Evolutionary conservation across 2,797 vertebrate species (phyloP).

Genomic region (Streptopelia turtur): DNA sequence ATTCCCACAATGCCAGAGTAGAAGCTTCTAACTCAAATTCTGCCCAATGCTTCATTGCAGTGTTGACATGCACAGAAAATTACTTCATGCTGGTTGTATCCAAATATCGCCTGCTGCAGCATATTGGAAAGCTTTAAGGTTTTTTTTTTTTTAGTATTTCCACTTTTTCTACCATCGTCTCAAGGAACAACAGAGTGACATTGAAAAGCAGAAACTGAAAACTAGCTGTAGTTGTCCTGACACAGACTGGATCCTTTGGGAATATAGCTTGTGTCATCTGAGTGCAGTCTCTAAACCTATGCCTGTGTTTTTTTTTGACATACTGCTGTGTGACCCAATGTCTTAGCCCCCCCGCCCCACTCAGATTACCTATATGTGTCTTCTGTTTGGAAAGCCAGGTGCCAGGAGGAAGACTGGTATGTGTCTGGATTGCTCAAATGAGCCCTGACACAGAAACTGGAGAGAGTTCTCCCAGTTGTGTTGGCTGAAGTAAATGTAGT

Average conservation of each 20-base stretch:
- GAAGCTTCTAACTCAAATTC: not conserved
- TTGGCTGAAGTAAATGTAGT: not conserved
- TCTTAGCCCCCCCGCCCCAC: rapidly evolving
- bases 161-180: not conserved
- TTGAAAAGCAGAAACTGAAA: not conserved
- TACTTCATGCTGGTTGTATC: not conserved
- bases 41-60: not conserved
- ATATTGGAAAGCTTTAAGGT: not conserved
- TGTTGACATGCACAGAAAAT: not conserved
- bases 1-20: not conserved
- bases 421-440: not conserved
- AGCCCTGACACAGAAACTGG: not conserved
- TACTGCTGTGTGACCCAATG: not conserved
- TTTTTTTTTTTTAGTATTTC: not conserved
- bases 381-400: not conserved
- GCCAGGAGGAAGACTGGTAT: not conserved
- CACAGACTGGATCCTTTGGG: not conserved
- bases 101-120: not conserved
- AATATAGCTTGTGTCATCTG: not conserved
- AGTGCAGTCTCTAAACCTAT: not conserved
- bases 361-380: not conserved
- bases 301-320: not conserved
- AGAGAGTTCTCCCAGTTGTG: not conserved
- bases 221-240: not conserved
- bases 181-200: not conserved